Base-by-base conservation (phyloP, 2,797 vertebrate genomes). In the Enteromius radiatus region DNA sequence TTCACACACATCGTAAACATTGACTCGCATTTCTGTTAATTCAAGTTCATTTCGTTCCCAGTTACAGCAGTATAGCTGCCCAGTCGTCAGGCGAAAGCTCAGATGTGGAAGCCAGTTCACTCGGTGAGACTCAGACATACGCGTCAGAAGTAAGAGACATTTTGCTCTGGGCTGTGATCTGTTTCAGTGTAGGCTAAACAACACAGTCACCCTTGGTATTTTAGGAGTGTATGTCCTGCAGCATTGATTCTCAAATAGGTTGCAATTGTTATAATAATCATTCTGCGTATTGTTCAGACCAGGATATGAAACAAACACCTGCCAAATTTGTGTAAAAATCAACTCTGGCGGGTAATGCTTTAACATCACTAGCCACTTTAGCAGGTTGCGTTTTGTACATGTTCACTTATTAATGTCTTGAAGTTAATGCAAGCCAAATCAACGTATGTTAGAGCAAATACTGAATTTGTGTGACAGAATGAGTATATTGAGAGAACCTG, bases 121-220 rank as follows among this genome's bases (percentile, higher is more conserved):
- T 92, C 79, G 88, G 76, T 49, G 95, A 95, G 77, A 85, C 92
- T 15, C 92, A 93, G n/a, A 87, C 91, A 0, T 92, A 90, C 87
- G 93, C 91, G 78, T 93, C 89, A 86, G 91, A 94, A 71, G 95
- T 96, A 89, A 95, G 95, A 45, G 2, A 5, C 17, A 4, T 61
- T 65, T 76, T 81, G n/a, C 59, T 71, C 59, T 61, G 31, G 36
- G 26, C 6, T n/a, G 5, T 28, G 54, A 11, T 78, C 26, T 26
- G 15, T 26, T 43, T 63, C 26, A 3, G 21, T 56, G 33, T 43
- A 80, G 59, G 52, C 28, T 43, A 77, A 77, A 26, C 23, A 77
- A 26, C 23, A 17, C 56, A 54, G 21, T 61, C 59, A 61, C 56
- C 6, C 59, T 61, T 61, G 59, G 15, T 61, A 61, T 61, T 61